Conservation (phyloP, 1,140 invertebrate genomes). For the Scaptomyza montana region DNA sequence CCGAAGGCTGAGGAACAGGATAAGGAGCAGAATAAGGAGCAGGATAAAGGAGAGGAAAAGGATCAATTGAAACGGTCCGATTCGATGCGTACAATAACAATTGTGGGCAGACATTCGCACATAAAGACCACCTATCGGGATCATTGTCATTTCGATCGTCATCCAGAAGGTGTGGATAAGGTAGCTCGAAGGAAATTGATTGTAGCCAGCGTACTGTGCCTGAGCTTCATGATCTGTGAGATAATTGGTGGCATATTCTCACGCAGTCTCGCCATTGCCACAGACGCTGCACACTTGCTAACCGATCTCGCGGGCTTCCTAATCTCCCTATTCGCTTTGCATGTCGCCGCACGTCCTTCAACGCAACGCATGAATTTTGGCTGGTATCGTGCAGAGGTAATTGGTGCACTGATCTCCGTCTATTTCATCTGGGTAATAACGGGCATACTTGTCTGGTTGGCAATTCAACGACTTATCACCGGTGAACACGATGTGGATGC, state of each 20-base stretch:
- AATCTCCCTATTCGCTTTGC: slow-evolving; percentile 90
- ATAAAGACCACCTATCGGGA: slow-evolving; percentile 81
- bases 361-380: slow-evolving; percentile 90
- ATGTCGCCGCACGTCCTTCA: slow-evolving; percentile 86
- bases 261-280: slow-evolving; percentile 91
- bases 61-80: slow-evolving; percentile 18
- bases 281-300: slow-evolving; percentile 92
- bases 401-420: slow-evolving; percentile 87
- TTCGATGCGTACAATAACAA: slow-evolving; percentile 55
- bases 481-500: slow-evolving; percentile 91
- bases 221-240: slow-evolving; percentile 87
- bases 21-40: not conserved
- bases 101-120: slow-evolving; percentile 45
- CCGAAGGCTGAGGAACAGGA: not conserved
- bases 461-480: slow-evolving; percentile 88
- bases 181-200: slow-evolving; percentile 85
- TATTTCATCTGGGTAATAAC: slow-evolving; percentile 95
- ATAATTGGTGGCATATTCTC: slow-evolving; percentile 90
- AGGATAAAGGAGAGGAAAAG: not conserved
- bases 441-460: slow-evolving; percentile 92
- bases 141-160: slow-evolving; percentile 89
- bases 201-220: slow-evolving; percentile 85
- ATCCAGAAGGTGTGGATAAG: slow-evolving; percentile 83
- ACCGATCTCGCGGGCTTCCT: slow-evolving; percentile 92
- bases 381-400: slow-evolving; percentile 86